Evolutionary conservation across 2,888 invertebrate genomes (phyloP).

Genomic region (Allygus modestus): DNA sequence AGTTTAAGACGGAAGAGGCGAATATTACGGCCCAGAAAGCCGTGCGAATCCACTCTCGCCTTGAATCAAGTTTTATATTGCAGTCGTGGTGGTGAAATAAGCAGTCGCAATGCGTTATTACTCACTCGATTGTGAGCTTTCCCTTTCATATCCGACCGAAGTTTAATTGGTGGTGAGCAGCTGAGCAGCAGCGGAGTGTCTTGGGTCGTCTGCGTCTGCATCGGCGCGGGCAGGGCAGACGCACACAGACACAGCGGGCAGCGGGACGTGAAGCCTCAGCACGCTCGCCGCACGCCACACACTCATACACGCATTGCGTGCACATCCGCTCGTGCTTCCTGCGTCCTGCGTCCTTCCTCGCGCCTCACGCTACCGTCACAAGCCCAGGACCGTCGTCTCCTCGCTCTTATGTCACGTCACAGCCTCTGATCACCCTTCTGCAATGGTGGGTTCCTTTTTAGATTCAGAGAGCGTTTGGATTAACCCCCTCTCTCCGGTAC

Average conservation of each 20-base stretch:
- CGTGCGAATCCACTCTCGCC: slow-evolving; percentile 34
- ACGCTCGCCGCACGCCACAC: background rate
- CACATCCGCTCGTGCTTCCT: background rate
- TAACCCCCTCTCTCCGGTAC: too few relatives aligned
- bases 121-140: slow-evolving; percentile 17
- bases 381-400: too few relatives aligned
- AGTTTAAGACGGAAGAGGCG: slow-evolving; percentile 3
- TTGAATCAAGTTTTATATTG: slow-evolving; percentile 25
- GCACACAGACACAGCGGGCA: background rate
- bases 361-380: background rate
- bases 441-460: too few relatives aligned
- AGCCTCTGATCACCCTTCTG: too few relatives aligned
- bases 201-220: background rate
- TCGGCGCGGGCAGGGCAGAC: background rate
- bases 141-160: slow-evolving; percentile 25
- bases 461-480: too few relatives aligned
- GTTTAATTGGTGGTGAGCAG: slow-evolving; percentile 7
- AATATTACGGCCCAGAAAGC: background rate
- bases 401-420: too few relatives aligned
- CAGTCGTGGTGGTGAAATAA: slow-evolving; percentile 20
- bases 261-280: too few relatives aligned
- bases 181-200: background rate
- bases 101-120: slow-evolving; percentile 31
- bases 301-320: too few relatives aligned
- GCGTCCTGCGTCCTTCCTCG: background rate